Evolutionary conservation across 2,888 invertebrate species (phyloP).

Genomic region (Morpho helenor): DNA sequence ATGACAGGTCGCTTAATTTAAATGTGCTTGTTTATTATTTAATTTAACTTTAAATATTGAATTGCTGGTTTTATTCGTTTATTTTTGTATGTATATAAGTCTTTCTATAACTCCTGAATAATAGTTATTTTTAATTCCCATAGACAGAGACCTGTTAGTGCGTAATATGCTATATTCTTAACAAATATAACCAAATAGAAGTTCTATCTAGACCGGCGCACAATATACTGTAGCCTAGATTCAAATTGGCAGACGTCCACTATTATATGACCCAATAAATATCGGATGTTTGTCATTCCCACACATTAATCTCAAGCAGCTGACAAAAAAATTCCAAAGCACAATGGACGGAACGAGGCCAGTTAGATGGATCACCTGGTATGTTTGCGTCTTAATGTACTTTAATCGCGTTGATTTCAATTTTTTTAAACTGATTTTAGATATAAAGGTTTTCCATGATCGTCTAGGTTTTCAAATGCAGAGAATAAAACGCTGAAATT

Average conservation of each 20-base stretch:
- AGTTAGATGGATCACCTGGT: constrained; percentile 22
- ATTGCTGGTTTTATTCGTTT: too few species aligned
- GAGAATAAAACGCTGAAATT: too few species aligned
- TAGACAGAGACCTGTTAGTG: too few species aligned
- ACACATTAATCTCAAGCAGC: constrained; percentile 16
- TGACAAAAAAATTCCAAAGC: constrained; percentile 14
- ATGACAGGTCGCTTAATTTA: constrained; percentile 20
- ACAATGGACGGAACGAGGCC: constrained; percentile 16
- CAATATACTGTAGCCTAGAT: constrained; percentile 4
- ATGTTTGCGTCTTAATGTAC: constrained; percentile 18
- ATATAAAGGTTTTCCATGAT: too few species aligned
- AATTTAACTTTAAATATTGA: constrained; percentile 7
- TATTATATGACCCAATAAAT: constrained; percentile 10
- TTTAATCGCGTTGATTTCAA: constrained; percentile 1
- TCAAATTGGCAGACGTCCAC: constrained; percentile 12
- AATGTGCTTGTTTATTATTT: constrained; percentile 13
- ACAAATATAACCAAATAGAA: neutral
- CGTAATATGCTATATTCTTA: too few species aligned
- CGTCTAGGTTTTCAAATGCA: too few species aligned
- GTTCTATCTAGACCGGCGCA: neutral
- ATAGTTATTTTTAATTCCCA: too few species aligned
- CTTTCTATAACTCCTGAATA: too few species aligned
- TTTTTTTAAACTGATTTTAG: too few species aligned
- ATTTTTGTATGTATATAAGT: too few species aligned
- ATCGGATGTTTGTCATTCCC: constrained; percentile 11